Evolutionary conservation across 2,797 vertebrate genomes (phyloP).

Genomic region (Cichlasoma orientale): DNA sequence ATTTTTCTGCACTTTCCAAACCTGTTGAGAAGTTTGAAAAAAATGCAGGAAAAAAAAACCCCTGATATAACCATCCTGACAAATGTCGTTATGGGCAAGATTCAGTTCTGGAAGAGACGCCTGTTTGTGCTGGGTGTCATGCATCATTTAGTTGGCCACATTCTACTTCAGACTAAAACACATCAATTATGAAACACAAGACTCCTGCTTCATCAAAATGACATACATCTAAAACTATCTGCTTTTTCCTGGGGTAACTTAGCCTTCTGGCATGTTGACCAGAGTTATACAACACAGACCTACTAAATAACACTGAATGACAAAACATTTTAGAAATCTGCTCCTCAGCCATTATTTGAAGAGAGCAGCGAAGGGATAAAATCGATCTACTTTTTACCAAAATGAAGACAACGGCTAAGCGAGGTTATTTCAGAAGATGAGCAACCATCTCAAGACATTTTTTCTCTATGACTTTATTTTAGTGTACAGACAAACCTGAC

Average conservation of each 20-base stretch:
- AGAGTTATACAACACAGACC: neutral
- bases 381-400: neutral
- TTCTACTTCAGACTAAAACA: conserved; percentile 13
- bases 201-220: conserved; percentile 8
- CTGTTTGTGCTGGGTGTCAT: conserved; percentile 9
- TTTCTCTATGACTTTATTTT: neutral
- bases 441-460: neutral
- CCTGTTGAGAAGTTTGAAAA: neutral
- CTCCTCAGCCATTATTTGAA: neutral
- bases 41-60: neutral
- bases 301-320: neutral
- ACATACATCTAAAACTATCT: conserved; percentile 25
- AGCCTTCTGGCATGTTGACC: neutral
- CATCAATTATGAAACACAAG: conserved; percentile 18
- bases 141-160: conserved; percentile 5
- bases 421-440: neutral
- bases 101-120: neutral
- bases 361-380: neutral
- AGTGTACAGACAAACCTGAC: neutral
- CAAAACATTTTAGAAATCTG: neutral
- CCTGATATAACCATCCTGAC: neutral
- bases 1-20: conserved; percentile 5
- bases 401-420: neutral
- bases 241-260: neutral
- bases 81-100: neutral